Evolutionary conservation across 1,140 invertebrate genomes (phyloP), one percentile per base, ranked within the genome.

Genomic region (Rhizoglyphus robini): DNA sequence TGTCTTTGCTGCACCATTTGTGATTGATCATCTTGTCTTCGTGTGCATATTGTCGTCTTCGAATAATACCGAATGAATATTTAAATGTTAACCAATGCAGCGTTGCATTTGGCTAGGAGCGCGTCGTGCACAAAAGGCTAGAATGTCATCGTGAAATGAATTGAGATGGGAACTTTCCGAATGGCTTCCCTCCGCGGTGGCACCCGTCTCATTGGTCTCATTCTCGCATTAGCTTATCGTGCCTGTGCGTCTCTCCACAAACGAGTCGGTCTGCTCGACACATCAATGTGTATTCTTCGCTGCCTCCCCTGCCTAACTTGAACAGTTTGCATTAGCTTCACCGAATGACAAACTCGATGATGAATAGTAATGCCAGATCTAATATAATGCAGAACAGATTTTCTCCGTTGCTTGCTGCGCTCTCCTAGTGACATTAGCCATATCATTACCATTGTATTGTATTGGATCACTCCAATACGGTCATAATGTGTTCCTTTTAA

Each of bases 131-230:
- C 36, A 54, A 32, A 54, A 54, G 8, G 51, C 20, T 54, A 8
- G 51, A 8, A 54, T 54, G 20, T 54, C 41, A 46, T 46, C 41
- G 41, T 23, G 23, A 41, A 20, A 54, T 54, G 51, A 54, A 54
- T 54, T 5, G 51, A 20, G 20, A 54, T 54, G 51, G 51, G 20
- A 54, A 54, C 51, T 54, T 54, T 54, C 51, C 51, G 51, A 54
- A 32, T 54, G 8, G 23, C 23, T 54, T 54, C 8, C 23, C 23
- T 32, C 23, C 15, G 8, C 23, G 8, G 23, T 54, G 51, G 36
- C 18, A 41, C 8, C 36, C 36, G 36, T 11, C 8, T 11, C 36
- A 11, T 41, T 41, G n/a, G n/a, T 41, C 36, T 41, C 36, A 8
- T 41, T 41, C 18, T 41, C 36, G 8, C 36, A 18, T 41, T 18